A percentile compares a stretch with the other conserved stretches of the same genome.
Conservation (phyloP, 64 coral and sea anemone species). For the Actinia tenebrosa region DNA sequence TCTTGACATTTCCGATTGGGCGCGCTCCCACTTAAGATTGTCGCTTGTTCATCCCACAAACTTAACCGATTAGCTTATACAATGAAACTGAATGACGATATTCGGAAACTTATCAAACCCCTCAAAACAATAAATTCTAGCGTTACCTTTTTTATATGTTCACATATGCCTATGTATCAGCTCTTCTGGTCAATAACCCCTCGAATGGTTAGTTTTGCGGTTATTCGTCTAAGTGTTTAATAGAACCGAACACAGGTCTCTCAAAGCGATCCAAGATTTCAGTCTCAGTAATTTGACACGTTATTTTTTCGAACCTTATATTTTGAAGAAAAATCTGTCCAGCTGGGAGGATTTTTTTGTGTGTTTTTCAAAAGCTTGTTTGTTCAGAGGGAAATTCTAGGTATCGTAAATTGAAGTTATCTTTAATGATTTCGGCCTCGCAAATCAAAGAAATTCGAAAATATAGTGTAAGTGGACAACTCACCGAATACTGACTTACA, state of each 20-base stretch:
- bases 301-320: background rate
- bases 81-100: background rate
- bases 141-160: background rate
- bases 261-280: background rate
- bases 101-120: background rate
- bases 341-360: background rate
- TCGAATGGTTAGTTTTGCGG: background rate
- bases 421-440: background rate
- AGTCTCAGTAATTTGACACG: background rate
- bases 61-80: too few relatives aligned
- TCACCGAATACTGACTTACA: too few relatives aligned
- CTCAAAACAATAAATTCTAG: background rate
- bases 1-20: background rate
- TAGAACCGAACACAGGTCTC: background rate
- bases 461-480: background rate
- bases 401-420: background rate
- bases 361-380: background rate
- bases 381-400: background rate
- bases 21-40: background rate
- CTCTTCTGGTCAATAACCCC: background rate
- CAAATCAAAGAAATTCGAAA: background rate
- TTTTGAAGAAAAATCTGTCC: background rate
- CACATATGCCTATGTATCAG: background rate
- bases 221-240: background rate
- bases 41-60: background rate